Conservation (phyloP, 2,797 vertebrate genomes). For the Zenarchopterus dispar region DNA sequence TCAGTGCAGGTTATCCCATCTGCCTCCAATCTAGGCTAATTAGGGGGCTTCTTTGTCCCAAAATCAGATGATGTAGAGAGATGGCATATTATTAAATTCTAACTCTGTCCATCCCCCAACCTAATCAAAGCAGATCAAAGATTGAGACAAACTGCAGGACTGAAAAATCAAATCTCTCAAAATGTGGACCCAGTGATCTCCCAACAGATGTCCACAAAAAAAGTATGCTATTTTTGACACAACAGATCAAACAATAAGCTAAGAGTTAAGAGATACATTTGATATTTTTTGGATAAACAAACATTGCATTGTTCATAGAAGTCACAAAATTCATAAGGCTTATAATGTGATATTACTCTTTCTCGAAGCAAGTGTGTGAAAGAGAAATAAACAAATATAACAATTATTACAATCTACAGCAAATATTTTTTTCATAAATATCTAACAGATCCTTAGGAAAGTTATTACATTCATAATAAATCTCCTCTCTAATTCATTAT, state of each 20-base stretch:
- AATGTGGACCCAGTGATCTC: conserved; percentile 58
- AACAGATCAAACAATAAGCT: conserved; percentile 21
- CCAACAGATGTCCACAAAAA: conserved; percentile 51
- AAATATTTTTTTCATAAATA: conserved; percentile 1
- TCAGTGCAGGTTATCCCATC: conserved; percentile 86
- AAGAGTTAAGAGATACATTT: background rate
- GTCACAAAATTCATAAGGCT: too few species aligned
- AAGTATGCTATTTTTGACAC: conserved; percentile 25
- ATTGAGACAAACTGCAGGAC: conserved; percentile 62
- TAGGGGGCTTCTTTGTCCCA: conserved; percentile 83
- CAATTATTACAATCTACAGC: background rate
- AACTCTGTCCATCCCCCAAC: conserved; percentile 50
- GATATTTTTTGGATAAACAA: conserved; percentile 3
- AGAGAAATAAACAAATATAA: background rate
- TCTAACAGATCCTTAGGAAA: background rate
- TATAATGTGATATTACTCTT: background rate
- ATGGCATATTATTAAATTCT: conserved; percentile 75
- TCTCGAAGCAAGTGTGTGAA: background rate
- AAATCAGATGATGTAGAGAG: conserved; percentile 76
- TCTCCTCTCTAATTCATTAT: too few species aligned
- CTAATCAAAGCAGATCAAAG: conserved; percentile 76
- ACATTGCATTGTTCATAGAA: background rate
- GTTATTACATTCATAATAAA: background rate
- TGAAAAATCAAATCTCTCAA: conserved; percentile 58
- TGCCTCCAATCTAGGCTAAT: conserved; percentile 85